Evolutionary conservation across 2,113 vertebrate genomes (phyloP).

Genomic region (Heterotis niloticus): DNA sequence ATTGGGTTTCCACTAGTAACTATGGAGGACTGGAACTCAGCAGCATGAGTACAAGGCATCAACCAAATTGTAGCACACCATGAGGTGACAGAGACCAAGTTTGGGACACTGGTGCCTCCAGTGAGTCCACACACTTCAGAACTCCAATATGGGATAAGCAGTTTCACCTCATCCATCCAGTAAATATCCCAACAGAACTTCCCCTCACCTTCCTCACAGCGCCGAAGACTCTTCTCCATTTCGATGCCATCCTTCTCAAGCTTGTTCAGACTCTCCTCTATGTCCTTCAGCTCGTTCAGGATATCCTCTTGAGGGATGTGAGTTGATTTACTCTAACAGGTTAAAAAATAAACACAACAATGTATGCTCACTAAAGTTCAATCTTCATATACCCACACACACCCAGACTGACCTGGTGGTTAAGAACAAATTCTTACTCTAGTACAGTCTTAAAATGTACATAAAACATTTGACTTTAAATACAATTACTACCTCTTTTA

Average conservation of each 20-base stretch:
- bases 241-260: constrained; percentile 81
- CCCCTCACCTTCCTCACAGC: constrained; percentile 76
- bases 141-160: constrained; percentile 39
- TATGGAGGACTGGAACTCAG: constrained; percentile 29
- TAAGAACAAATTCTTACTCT: no score
- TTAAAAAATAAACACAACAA: no score
- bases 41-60: constrained; percentile 14
- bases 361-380: no score
- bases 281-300: constrained; percentile 69
- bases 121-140: constrained; percentile 43
- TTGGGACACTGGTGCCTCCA: constrained; percentile 42
- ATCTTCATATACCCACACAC: no score
- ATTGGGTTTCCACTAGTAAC: background rate
- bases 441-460: background rate
- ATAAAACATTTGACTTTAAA: background rate
- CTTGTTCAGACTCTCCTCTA: constrained; percentile 72
- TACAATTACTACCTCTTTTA: background rate
- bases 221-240: constrained; percentile 80
- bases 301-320: constrained; percentile 73
- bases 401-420: no score
- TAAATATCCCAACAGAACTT: no score
- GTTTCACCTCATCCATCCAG: no score
- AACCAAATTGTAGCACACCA: constrained; percentile 29
- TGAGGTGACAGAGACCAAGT: constrained; percentile 33
- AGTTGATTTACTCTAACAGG: constrained; percentile 56